Evolutionary conservation across 2,113 vertebrate species (phyloP), one percentile per base, ranked within the genome.

Genomic region (Cervus canadensis): DNA sequence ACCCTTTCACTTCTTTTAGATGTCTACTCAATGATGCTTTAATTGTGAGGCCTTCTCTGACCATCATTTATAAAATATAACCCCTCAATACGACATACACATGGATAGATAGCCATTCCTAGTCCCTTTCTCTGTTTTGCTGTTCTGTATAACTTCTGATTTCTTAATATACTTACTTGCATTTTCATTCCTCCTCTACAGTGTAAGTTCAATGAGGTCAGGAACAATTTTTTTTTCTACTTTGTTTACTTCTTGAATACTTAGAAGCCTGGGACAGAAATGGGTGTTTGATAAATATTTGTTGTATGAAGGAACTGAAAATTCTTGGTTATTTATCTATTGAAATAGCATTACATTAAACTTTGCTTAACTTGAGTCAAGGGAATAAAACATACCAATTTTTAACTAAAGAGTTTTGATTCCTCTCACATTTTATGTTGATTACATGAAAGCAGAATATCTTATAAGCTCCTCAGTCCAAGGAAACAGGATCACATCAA

Each of bases 401-500:
- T 95, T 96, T 50, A 85, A 79, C 56, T 48, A 84, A 95, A 93
- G 60, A 84, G 5, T 91, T 94, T 94, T 96, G 30, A 88, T 97
- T 89, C 50, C n/a, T 78, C 30, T 94, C 85, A 88, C 30, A 94
- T 43, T 96, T 96, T 96, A 95, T 92, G 94, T 96, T 96, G 81
- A 95, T 94, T 91, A 50, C 28, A 91, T 94, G 26, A 94, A 97
- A 93, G 93, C 10, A 92, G 59, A 97, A 88, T 48, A 94, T 90
- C 76, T 96, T 96, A 97, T 94, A 89, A 92, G 48, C 28, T 85
- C 21, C 28, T 50, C 76, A 92, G 59, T 91, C 64, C 45, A 94
- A 92, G 88, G 67, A 97, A 97, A 92, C 67, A 94, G 28, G 91
- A 82, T 78, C 36, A 95, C 82, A 88, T 97, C 84, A 97, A 17